Conservation (phyloP, 1,140 invertebrate genomes). For the Lethocerus indicus region DNA sequence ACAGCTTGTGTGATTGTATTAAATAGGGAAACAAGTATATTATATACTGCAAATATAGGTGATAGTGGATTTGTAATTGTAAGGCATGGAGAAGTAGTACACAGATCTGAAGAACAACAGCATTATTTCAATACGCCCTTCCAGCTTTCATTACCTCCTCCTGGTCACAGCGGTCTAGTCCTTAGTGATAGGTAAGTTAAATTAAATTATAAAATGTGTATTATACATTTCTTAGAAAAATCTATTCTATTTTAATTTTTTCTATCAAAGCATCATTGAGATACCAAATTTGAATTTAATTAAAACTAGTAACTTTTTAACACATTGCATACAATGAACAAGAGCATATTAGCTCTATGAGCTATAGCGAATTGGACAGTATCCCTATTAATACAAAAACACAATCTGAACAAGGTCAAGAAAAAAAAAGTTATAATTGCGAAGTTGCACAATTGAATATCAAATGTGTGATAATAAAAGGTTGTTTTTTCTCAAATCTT, state of each 20-base stretch:
- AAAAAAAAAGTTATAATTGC: no score
- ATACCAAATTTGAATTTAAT: neutral
- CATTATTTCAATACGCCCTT: constrained; percentile 99
- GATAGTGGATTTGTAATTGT: constrained; percentile 94
- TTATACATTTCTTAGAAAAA: neutral
- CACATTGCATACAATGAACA: no score
- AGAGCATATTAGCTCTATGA: no score
- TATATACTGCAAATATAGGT: constrained; percentile 95
- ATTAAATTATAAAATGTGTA: neutral
- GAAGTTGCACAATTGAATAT: no score
- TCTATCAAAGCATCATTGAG: no score
- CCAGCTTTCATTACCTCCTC: constrained; percentile 84
- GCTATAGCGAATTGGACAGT: no score
- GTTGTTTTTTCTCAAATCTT: no score
- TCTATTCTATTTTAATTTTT: no score
- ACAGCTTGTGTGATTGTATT: constrained; percentile 92
- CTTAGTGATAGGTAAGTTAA: constrained; percentile 62
- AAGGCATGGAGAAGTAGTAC: constrained; percentile 66
- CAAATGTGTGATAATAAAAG: no score
- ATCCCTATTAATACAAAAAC: no score
- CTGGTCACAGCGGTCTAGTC: constrained; percentile 64
- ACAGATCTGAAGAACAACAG: constrained; percentile 87
- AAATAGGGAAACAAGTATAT: constrained; percentile 69
- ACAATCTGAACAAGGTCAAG: no score
- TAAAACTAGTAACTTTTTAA: no score